Conservation (phyloP, 2,888 invertebrate species). For the Zaprionus bogoriensis region DNA sequence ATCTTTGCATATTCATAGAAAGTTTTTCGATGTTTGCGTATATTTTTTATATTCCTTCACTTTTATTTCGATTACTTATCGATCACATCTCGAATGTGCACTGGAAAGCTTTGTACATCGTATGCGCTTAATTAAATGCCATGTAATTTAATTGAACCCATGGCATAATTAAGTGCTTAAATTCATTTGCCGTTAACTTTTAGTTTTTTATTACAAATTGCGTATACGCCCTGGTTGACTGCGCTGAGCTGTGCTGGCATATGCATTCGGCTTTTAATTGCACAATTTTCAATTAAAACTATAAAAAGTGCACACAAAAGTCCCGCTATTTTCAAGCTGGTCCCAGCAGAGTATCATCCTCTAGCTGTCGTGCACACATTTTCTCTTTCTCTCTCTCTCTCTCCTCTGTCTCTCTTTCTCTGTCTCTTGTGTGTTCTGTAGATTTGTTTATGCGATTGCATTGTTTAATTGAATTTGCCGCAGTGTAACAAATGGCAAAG, state of each 20-base stretch:
- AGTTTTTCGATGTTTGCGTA: no score
- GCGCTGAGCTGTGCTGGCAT: conserved; percentile 16
- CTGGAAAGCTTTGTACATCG: conserved; percentile 29
- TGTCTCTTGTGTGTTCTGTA: conserved; percentile 27
- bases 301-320: conserved; percentile 29
- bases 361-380: background rate
- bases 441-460: conserved; percentile 69
- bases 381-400: background rate
- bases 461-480: conserved; percentile 69
- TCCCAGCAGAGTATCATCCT: conserved; percentile 1
- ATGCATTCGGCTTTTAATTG: conserved; percentile 64
- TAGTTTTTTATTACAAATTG: conserved; percentile 46
- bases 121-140: conserved; percentile 62
- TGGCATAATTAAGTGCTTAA: conserved; percentile 64
- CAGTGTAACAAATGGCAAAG: conserved; percentile 47
- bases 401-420: background rate
- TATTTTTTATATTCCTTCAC: no score
- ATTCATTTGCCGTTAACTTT: conserved; percentile 65
- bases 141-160: conserved; percentile 63
- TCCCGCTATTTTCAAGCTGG: conserved; percentile 25
- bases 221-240: conserved; percentile 57
- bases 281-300: conserved; percentile 72
- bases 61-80: background rate
- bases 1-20: no score
- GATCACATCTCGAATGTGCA: background rate